Percentiles rank a stretch among this genome's conserved stretches.
These are phyloP conservation scores for Corythornis leucogaster DNA, from an alignment of 2,797 vertebrate species.

Conservation along the genomic window DNA sequence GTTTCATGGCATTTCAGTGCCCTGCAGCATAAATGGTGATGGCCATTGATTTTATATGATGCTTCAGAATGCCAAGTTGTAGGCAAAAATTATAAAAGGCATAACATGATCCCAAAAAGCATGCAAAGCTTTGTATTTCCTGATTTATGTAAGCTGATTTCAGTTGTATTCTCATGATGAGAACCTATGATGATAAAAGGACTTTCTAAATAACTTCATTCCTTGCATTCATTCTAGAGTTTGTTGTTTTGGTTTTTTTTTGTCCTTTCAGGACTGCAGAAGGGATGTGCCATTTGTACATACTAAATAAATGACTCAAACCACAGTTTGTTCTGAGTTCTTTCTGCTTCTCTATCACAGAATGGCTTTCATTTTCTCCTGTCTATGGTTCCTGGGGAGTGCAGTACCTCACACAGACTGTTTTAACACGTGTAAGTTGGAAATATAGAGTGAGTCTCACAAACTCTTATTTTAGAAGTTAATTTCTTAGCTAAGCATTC, in stretches of 20 bases:
- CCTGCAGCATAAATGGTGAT: not conserved
- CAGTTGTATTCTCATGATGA: not conserved
- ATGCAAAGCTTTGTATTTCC: not conserved
- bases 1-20: not conserved
- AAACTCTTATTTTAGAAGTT: not conserved
- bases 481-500: not conserved
- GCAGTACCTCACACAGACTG: not conserved
- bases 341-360: not conserved
- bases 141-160: constrained; percentile 19
- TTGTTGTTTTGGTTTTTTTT: not conserved
- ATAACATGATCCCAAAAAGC: not conserved
- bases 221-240: not conserved
- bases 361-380: not conserved
- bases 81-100: constrained; percentile 22
- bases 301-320: not conserved
- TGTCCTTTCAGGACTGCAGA: not conserved
- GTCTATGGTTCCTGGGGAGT: not conserved
- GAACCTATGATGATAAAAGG: not conserved
- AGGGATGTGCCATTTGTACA: not conserved
- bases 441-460: not conserved
- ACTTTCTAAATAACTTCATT: not conserved
- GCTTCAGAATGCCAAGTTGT: not conserved
- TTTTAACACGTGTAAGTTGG: not conserved
- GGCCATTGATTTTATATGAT: not conserved
- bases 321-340: not conserved